Conservation (phyloP, 2,888 invertebrate species). For the Julus scanicus region DNA sequence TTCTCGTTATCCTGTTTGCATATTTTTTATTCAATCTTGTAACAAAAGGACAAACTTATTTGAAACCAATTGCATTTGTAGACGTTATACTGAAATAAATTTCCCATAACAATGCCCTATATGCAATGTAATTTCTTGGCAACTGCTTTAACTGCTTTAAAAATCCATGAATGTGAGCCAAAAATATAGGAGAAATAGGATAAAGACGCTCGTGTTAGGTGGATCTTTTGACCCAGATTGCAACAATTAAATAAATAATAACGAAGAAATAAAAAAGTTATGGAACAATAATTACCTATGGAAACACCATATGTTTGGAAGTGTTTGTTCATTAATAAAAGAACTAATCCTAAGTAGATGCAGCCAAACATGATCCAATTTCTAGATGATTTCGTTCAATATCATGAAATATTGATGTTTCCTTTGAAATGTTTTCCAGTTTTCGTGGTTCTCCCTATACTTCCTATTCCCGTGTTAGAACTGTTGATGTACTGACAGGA, state of each 20-base stretch:
- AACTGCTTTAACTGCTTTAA: neutral
- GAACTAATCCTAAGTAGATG: neutral
- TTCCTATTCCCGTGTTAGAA: too few relatives aligned
- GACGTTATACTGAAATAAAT: neutral
- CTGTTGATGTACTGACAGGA: neutral
- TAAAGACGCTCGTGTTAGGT: neutral
- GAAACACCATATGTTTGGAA: neutral
- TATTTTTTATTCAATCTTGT: neutral
- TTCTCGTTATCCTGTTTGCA: neutral
- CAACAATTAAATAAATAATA: neutral
- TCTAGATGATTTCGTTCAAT: neutral
- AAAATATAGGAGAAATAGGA: neutral
- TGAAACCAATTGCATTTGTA: neutral
- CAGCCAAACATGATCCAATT: neutral
- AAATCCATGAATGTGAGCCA: neutral
- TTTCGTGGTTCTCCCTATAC: neutral
- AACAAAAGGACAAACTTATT: neutral
- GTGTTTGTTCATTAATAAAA: neutral
- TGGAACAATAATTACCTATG: neutral
- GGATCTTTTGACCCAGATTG: neutral
- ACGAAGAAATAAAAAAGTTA: neutral
- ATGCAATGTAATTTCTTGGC: conserved; percentile 8
- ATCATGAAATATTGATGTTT: neutral
- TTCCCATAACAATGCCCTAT: neutral
- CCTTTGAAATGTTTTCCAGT: neutral